Base-by-base conservation (phyloP, 1,140 invertebrate species). In the Drosophila saltans region DNA sequence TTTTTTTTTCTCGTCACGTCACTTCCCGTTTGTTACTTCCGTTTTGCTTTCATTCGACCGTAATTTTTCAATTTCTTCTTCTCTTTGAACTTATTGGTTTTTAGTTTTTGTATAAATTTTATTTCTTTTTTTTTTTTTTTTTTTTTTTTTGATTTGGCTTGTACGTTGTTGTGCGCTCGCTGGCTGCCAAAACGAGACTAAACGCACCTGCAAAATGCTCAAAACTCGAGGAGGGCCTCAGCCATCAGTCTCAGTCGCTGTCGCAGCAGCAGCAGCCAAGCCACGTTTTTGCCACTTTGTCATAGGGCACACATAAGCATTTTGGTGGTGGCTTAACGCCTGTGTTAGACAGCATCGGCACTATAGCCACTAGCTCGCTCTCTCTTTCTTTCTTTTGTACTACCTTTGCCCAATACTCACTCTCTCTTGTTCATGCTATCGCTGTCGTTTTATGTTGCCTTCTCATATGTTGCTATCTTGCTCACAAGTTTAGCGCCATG, bases 101-200 rank as follows among this genome's bases (percentile, higher is more conserved):
- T 45, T 7, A 3, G 16, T 24, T 52, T 28, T 8, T 16, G 16
- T 16, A 16, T 16, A 16, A 16, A 16, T 52, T 43, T 55, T 24
- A 0, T 36, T 61, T 41, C 26, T 43, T 30, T 45, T 16, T 43
- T 24, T 11, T 28, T n/a, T 36, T 60, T 21, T 8, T 24, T 4
- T n/a, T 7, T 59, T 36, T 48, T 64, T 8, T 52, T 58, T 48
- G 66, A 77, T 74, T 69, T 75, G 60, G 77, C 45, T 52, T 52
- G 69, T 66, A 78, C 80, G 78, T 86, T 80, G 86, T 91, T 80
- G 86, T 91, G 59, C 80, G 78, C 85, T 78, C 80, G 64, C 62
- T 74, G 80, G 75, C 90, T 84, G 90, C 81, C 90, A 88, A 91
- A 91, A 90, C 90, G 85, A 90, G 85, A 91, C 90, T 91, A 91